Evolutionary conservation across 1,140 invertebrate genomes (phyloP), one percentile per base, ranked within the genome.

Genomic region (Temnothorax curvispinosus): DNA sequence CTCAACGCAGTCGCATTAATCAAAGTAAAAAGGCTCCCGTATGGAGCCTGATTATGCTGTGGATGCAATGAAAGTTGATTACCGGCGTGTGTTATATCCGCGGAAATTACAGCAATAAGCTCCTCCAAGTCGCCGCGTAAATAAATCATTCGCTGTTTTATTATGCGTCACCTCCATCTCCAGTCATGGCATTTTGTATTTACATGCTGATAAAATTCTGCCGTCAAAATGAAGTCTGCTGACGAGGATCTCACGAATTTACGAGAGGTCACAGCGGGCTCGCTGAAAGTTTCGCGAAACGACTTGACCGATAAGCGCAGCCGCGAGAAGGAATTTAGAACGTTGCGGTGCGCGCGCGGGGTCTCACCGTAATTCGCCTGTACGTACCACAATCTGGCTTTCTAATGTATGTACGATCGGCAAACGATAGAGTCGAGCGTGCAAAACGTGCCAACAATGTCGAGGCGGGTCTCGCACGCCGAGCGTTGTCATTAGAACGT

Each of bases 321-420:
- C 27, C 75, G 8, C 35, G 50, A 32, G 21, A 27, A 74, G 54
- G 54, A 72, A 82, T 82, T 82, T 74, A 60, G 54, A 82, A 82
- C 41, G 52, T 32, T 5, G 52, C 52, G 38, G 18, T 11, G 15
- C 18, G 47, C n/a, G 60, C 60, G 18, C 32, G 13, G 15, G 11
- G 13, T 5, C 65, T 38, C 13, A 27, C n/a, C 41, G 47, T 35
- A 82, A 35, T 56, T 82, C 52, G 27, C 54, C 1, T 27, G 27
- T 60, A 47, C 65, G 44, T 44, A 58, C 32, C 27, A 35, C 52
- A 47, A 47, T n/a, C 67, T 74, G 54, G 41, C 80, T 82, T 82
- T 82, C 80, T 74, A 82, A 82, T 72, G 41, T 32, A 82, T 56
- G 65, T 56, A 47, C 27, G 38, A 74, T 81, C 65, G 78, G 27